Base-by-base conservation (phyloP, 2,888 invertebrate species). In the Hylaea fasciaria region DNA sequence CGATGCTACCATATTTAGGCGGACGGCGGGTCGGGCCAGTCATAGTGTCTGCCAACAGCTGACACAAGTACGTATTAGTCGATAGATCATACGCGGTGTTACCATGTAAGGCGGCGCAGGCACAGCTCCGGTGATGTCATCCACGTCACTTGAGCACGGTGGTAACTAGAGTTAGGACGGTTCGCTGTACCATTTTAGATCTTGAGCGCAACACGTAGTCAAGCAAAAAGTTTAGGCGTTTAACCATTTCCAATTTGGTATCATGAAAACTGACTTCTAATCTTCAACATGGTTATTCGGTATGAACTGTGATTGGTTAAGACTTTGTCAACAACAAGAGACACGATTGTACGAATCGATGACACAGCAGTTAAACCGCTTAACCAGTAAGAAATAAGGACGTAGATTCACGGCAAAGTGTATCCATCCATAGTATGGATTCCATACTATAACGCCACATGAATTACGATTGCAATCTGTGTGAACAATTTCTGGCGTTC, bases 71-170 rank as follows among this genome's bases (percentile, higher is more conserved):
- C 73, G 77, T 78, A 78, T 75, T 78, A 80, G 76, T 73, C 78
- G 78, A 86, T 88, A 86, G 83, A 89, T 89, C 89, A 90, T 89
- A 87, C 83, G 74, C 80, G 81, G 72, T 80, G 82, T 82, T 80
- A 80, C 91, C 91, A 86, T 89, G 86, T 91, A 90, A 81, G 91
- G 91, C 77, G 72, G 81, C 78, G 80, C 80, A 76, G 80, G 82
- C 83, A 82, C 78, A 78, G 83, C 81, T 85, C 78, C 79, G 87
- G 80, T 91, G 91, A 91, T 89, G 89, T 89, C 91, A 91, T 91
- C 76, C 81, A 69, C 74, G 71, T 73, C 73, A 79, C 72, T 76
- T 67, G 72, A 74, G 67, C 71, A 35, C 52, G 51, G 46, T 43
- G 51, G 51, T 40, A 47, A 70, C 73, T 71, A 72, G 70, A 73